Conservation (phyloP, 2,888 invertebrate genomes). For the Pherbina coryleti region DNA sequence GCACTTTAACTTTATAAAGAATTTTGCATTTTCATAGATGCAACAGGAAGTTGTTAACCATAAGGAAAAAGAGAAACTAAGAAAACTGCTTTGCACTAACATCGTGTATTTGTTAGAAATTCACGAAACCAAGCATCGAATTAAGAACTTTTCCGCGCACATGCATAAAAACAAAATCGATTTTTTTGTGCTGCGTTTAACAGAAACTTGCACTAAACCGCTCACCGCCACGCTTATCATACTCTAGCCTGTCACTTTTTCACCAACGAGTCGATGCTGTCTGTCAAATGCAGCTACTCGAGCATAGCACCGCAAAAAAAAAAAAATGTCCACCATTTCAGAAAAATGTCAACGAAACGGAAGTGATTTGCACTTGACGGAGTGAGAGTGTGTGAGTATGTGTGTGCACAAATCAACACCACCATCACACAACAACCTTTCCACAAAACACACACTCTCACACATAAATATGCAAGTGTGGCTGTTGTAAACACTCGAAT, state of each 20-base stretch:
- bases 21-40: too few relatives aligned
- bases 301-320: neutral
- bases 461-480: neutral
- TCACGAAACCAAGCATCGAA: too few relatives aligned
- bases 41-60: too few relatives aligned
- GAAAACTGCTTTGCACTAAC: too few relatives aligned
- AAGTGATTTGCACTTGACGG: neutral
- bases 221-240: neutral
- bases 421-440: neutral
- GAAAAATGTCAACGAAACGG: neutral
- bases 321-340: neutral
- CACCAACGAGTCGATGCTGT: neutral
- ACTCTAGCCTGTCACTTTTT: neutral
- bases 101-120: too few relatives aligned
- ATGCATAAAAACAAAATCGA: neutral
- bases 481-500: neutral
- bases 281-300: conserved; percentile 10
- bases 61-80: too few relatives aligned
- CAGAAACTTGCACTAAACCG: neutral
- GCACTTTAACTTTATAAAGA: too few relatives aligned
- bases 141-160: neutral
- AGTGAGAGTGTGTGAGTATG: neutral
- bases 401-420: neutral
- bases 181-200: neutral
- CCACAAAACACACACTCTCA: neutral